Evolutionary conservation across 2,888 invertebrate species (phyloP), one percentile per base, ranked within the genome.

Genomic region (Cryptus viduatorius): DNA sequence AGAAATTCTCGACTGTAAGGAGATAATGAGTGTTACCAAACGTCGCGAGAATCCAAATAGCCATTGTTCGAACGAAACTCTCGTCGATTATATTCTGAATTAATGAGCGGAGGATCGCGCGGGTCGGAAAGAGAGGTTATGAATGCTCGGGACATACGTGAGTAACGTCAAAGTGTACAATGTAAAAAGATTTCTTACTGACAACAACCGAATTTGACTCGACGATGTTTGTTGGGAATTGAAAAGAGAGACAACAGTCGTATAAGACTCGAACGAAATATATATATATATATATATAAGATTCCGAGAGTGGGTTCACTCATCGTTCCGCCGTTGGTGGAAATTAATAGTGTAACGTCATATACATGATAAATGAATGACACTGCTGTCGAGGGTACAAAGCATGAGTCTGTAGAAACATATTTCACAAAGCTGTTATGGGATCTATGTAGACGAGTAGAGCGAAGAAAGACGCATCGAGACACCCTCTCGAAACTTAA

Each of bases 151-250:
- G 31, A 31, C 61, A 56, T 7, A 61, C 31, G n/a, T n/a, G 59
- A 14, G 4, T 14, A 29, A 31, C 14, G 31, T 61, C 2, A n/a
- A 31, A 24, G 31, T 61, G 37, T 56, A 69, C 56, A 16, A 16
- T 10, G 61, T 10, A 61, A 75, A 75, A 75, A 48, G 59, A 64
- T 64, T n/a, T 48, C 48, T 61, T 64, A 61, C 61, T 61, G 46
- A 48, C 48, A 31, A 73, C 46, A 46, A 72, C 44, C 44, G 59
- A 73, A 61, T 29, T 73, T 1, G 3, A 61, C 61, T 31, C 29
- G 14, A n/a, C 61, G 14, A 7, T 31, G 61, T n/a, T 61, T 10
- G 61, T 29, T n/a, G 61, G 31, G 29, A 29, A 61, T 61, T 61
- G 61, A 61, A 61, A 31, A 29, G 61, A 61, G 61, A 14, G 37